These are phyloP conservation scores for Mellivora capensis DNA, from an alignment of 2,113 vertebrate genomes.

Conservation along the genomic window DNA sequence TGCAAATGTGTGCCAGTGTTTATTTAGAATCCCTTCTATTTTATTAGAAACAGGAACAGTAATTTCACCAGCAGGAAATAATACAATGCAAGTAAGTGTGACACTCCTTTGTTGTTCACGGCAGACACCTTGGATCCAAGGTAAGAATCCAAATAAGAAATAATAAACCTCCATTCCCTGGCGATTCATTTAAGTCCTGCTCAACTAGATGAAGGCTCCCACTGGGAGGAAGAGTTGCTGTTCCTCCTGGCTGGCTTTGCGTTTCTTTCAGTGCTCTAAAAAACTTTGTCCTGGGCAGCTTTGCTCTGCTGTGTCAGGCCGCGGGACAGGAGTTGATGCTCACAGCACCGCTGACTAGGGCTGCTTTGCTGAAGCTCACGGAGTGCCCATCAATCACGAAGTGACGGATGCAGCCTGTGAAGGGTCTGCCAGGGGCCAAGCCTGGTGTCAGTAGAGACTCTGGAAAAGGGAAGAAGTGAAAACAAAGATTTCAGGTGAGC, in stretches of 20 bases:
- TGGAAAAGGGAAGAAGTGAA: constrained; percentile 72
- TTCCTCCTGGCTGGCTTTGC: constrained; percentile 5
- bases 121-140: constrained; percentile 23
- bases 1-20: constrained; percentile 47
- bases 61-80: constrained; percentile 38
- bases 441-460: constrained; percentile 86
- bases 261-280: constrained; percentile 44
- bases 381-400: constrained; percentile 88
- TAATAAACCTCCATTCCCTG: constrained; percentile 48
- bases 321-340: constrained; percentile 92
- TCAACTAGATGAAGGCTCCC: background rate
- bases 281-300: background rate
- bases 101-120: constrained; percentile 57
- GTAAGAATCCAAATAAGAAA: constrained; percentile 57
- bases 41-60: constrained; percentile 56
- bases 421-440: constrained; percentile 84
- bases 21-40: constrained; percentile 57
- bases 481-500: background rate
- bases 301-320: constrained; percentile 73
- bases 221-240: background rate
- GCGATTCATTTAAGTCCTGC: constrained; percentile 44
- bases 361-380: constrained; percentile 91
- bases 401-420: constrained; percentile 93
- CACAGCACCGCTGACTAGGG: constrained; percentile 91
- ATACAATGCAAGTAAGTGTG: background rate